Base-by-base conservation (phyloP, 2,113 vertebrate genomes). In the Pelodiscus sinensis region DNA sequence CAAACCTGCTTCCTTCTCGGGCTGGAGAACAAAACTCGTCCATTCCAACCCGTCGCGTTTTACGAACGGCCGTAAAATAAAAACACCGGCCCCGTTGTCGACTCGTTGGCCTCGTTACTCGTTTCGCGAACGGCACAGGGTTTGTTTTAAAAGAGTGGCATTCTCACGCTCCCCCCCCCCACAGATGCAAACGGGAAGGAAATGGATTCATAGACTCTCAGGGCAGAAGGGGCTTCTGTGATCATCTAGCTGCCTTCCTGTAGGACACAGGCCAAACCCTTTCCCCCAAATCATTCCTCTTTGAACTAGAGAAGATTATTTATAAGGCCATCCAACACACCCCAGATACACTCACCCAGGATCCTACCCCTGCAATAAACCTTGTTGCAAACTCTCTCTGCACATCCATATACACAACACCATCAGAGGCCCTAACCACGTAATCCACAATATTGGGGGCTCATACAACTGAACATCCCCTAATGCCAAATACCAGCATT, bases 31-130 rank as follows among this genome's bases (percentile, higher is more conserved):
- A 89, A 90, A 94, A 84, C 81, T 57, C 79, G 56, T 16, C 81
- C 90, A 91, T 94, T 97, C 88, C 95, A 92, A 92, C 2, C 62
- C 93, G 95, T 95, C 95, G 94, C 88, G 83, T 96, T 94, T 96
- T 96, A 96, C 92, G 79, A 88, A 85, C 54, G 27, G 54, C 55
- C 83, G 73, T 95, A 96, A 97, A 97, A 85, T 0, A 78, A 71
- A 91, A 94, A 78, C 2, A 25, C 86, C 82, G 86, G 83, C 90
- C 83, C 27, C 50, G 91, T 65, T 79, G 50, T 9, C 79, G 90
- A 96, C 85, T 86, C 91, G 75, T 89, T 96, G 2, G 2, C 93
- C 68, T 84, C 80, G 85, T 87, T 92, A 81, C 78, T 62, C 18
- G 3, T 58, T 86, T 35, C 79, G 27, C 83, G 79, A 78, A 1